phyloP scores from a whole-genome alignment of 2,888 invertebrate genomes.

The Tipula lateralis region DNA sequence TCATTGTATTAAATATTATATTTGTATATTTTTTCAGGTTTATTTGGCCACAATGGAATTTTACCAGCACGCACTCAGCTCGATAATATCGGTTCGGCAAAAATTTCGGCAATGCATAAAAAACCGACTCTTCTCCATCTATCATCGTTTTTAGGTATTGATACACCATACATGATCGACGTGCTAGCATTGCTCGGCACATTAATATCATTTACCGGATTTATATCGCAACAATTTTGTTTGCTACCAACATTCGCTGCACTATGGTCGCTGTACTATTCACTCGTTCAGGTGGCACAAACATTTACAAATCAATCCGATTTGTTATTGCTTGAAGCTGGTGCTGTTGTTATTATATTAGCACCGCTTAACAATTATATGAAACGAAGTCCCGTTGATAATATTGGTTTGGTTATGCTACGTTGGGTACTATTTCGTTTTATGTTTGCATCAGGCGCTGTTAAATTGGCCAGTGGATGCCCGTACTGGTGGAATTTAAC shows the following conservation, averaged over 20 bases:
- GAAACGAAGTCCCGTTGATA: constrained; percentile 34
- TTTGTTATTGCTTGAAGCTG: constrained; percentile 66
- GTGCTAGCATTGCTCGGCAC: constrained; percentile 60
- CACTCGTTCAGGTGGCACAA: constrained; percentile 70
- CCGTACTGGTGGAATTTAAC: constrained; percentile 71
- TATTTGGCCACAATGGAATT: constrained; percentile 71
- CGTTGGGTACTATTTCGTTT: constrained; percentile 69
- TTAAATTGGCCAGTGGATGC: constrained; percentile 65
- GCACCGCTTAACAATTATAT: constrained; percentile 56
- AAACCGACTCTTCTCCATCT: constrained; percentile 65
- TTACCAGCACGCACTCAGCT: constrained; percentile 55
- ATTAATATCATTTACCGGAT: constrained; percentile 61
- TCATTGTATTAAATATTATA: background rate
- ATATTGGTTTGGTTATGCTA: constrained; percentile 41
- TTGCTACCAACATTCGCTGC: constrained; percentile 57
- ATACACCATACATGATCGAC: constrained; percentile 63
- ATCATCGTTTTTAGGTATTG: constrained; percentile 60
- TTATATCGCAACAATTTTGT: constrained; percentile 57
- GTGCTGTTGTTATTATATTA: constrained; percentile 63
- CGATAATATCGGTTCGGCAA: constrained; percentile 43
- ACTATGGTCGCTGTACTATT: constrained; percentile 67
- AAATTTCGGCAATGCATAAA: constrained; percentile 48
- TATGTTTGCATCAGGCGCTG: constrained; percentile 65
- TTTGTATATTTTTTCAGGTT: constrained; percentile 51
- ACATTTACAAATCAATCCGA: constrained; percentile 56